Conservation (phyloP, 2,888 invertebrate genomes). For the Eledone cirrhosa region DNA sequence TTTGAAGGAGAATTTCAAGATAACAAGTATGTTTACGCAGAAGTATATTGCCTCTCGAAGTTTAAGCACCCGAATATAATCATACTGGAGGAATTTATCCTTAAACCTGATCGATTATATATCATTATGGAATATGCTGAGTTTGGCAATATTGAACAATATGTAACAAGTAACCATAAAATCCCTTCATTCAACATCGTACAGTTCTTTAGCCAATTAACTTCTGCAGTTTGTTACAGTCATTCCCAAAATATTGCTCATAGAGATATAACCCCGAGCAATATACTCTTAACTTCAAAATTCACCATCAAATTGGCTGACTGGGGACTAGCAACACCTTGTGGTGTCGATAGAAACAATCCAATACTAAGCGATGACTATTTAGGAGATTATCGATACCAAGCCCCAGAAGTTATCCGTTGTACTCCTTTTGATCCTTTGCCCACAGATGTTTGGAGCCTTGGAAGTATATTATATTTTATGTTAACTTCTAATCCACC, state of each 20-base stretch:
- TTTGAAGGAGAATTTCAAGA: constrained; percentile 22
- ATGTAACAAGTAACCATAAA: constrained; percentile 25
- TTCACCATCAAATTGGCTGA: constrained; percentile 39
- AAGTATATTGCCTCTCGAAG: constrained; percentile 36
- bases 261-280: constrained; percentile 42
- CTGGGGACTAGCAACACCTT: constrained; percentile 38
- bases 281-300: constrained; percentile 37
- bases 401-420: constrained; percentile 40
- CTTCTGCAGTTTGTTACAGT: constrained; percentile 36
- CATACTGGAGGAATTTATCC: constrained; percentile 34
- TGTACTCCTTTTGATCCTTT: constrained; percentile 33
- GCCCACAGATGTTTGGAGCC: constrained; percentile 41
- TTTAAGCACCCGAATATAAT: constrained; percentile 36
- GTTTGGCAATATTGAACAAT: constrained; percentile 37
- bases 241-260: constrained; percentile 39
- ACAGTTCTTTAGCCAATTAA: constrained; percentile 33
- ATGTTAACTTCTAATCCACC: constrained; percentile 35
- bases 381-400: constrained; percentile 39
- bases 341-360: constrained; percentile 31
- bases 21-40: constrained; percentile 35
- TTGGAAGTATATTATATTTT: constrained; percentile 40
- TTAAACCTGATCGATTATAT: constrained; percentile 33
- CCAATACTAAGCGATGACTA: constrained; percentile 35
- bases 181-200: constrained; percentile 30
- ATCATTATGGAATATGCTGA: constrained; percentile 41